Percentiles rank a stretch among this genome's conserved stretches.
phyloP scores from a whole-genome alignment of 1,140 invertebrate genomes.

The Mactra quadrangularis region DNA sequence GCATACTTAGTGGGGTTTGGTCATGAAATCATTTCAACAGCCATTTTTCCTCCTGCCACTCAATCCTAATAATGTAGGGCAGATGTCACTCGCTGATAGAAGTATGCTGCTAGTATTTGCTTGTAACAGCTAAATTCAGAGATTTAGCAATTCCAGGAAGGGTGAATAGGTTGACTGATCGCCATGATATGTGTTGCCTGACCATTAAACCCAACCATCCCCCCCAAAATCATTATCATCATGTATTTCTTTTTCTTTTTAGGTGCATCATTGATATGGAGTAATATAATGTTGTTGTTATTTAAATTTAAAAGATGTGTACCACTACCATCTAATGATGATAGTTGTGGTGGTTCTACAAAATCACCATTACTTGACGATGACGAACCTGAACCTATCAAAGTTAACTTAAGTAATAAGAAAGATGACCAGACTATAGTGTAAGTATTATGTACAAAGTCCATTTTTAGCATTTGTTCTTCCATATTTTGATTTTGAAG shows the following conservation, averaged over 20 bases:
- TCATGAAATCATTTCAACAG: no score
- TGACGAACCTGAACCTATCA: constrained; percentile 29
- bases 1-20: no score
- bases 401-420: constrained; percentile 32
- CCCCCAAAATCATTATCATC: no score
- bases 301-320: constrained; percentile 77
- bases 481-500: neutral
- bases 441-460: constrained; percentile 51
- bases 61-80: no score
- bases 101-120: no score
- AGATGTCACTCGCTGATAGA: no score
- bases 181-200: no score
- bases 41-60: no score
- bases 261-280: constrained; percentile 79
- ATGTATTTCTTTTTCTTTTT: constrained; percentile 17
- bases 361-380: constrained; percentile 70
- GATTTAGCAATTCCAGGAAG: no score
- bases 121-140: no score
- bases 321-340: constrained; percentile 40
- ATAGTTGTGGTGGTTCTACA: neutral
- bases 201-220: no score
- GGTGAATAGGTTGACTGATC: no score
- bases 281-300: constrained; percentile 77
- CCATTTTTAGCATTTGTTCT: neutral
- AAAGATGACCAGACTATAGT: constrained; percentile 66